Evolutionary conservation across 2,113 vertebrate species (phyloP).

Genomic region (Murina feae): DNA sequence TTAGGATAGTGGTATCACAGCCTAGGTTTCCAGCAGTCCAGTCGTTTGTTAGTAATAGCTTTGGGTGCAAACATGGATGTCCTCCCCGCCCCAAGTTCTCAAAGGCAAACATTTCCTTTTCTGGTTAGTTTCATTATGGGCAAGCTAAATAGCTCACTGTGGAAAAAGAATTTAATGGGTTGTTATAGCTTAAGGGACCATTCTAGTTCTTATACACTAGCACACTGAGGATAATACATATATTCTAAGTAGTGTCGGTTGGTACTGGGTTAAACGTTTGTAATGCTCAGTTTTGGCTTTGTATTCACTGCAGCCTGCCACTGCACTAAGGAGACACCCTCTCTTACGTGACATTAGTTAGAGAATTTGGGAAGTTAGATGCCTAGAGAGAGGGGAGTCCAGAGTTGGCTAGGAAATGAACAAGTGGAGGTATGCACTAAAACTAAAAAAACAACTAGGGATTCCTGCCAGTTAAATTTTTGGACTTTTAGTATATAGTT

Average conservation of each 20-base stretch:
- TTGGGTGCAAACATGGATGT: background rate
- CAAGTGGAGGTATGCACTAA: background rate
- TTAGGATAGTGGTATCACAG: background rate
- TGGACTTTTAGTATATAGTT: background rate
- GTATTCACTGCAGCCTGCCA: background rate
- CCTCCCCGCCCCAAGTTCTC: slow-evolving; percentile 12
- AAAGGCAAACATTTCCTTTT: slow-evolving; percentile 58
- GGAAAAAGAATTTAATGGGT: background rate
- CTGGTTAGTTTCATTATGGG: slow-evolving; percentile 47
- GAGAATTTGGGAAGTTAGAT: background rate
- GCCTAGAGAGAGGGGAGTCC: background rate
- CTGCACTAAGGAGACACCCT: background rate
- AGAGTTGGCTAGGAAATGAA: background rate
- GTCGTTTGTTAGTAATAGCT: slow-evolving; percentile 38
- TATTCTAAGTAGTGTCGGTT: background rate
- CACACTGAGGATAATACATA: background rate
- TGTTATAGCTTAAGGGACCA: background rate
- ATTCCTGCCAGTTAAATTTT: background rate
- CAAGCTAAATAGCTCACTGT: slow-evolving; percentile 17
- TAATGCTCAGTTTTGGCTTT: background rate
- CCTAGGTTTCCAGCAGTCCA: background rate
- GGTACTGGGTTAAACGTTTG: background rate
- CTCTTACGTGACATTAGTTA: background rate
- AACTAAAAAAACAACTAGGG: background rate
- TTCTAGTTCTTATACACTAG: background rate